Evolutionary conservation across 2,888 invertebrate genomes (phyloP).

Genomic region (Melanotus villosus): DNA sequence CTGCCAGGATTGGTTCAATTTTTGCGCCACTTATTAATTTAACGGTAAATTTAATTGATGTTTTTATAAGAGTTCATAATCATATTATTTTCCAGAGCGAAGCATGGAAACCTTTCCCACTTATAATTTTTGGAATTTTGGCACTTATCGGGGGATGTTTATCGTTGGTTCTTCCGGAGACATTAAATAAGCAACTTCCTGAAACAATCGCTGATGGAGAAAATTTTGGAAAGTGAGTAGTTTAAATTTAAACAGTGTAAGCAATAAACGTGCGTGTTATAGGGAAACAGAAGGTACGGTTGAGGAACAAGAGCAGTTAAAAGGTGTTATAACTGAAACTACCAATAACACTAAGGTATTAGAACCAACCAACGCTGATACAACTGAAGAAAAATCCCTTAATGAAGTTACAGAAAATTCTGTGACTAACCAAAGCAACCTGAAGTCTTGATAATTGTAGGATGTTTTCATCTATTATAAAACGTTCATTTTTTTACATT

Average conservation of each 20-base stretch:
- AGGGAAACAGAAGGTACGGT: neutral
- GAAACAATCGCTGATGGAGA: constrained; percentile 78
- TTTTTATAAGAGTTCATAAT: neutral
- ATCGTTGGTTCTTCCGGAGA: constrained; percentile 77
- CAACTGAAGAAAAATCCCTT: too few relatives aligned
- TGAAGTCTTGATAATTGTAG: neutral
- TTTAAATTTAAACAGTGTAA: too few relatives aligned
- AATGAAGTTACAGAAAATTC: too few relatives aligned
- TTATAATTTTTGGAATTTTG: constrained; percentile 73
- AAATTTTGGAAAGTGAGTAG: constrained; percentile 71
- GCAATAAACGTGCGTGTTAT: too few relatives aligned
- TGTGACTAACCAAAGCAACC: too few relatives aligned
- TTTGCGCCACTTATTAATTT: constrained; percentile 74
- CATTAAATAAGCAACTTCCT: constrained; percentile 75
- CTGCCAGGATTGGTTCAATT: constrained; percentile 75
- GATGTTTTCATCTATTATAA: too few relatives aligned
- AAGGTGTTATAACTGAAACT: neutral
- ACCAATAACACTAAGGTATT: neutral
- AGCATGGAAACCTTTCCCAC: constrained; percentile 73
- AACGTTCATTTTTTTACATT: too few relatives aligned
- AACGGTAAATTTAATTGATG: constrained; percentile 65
- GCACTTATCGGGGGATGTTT: constrained; percentile 73
- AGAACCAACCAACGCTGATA: neutral
- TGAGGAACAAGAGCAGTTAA: neutral
- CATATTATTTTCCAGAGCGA: constrained; percentile 67